Percentiles rank a stretch among this genome's conserved stretches.
Evolutionary conservation across 1,140 invertebrate genomes (phyloP).

Genomic region (Pachypsylla venusta): DNA sequence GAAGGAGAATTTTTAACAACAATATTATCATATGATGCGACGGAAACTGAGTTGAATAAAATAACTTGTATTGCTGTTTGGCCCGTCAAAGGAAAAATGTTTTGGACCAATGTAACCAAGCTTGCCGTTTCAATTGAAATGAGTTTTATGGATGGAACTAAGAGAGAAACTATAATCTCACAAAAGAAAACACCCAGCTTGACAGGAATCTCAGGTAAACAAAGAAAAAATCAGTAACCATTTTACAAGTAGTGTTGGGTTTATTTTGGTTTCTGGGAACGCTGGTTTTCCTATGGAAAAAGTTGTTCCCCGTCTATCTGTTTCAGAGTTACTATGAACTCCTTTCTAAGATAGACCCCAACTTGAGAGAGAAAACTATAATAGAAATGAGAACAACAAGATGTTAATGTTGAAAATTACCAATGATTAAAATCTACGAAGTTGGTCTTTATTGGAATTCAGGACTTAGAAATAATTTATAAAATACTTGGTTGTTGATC

Average conservation of each 20-base stretch:
- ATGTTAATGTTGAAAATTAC: too few relatives aligned
- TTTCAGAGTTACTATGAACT: too few relatives aligned
- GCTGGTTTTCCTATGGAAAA: too few relatives aligned
- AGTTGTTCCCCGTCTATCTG: too few relatives aligned
- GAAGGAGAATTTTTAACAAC: conserved; percentile 51
- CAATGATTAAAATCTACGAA: too few relatives aligned
- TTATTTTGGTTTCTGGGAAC: too few relatives aligned
- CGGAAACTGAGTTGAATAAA: conserved; percentile 17
- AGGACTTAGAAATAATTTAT: too few relatives aligned
- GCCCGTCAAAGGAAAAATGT: conserved; percentile 42
- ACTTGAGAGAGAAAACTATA: too few relatives aligned
- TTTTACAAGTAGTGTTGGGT: not conserved
- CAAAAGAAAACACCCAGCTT: conserved; percentile 13
- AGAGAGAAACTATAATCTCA: conserved; percentile 31
- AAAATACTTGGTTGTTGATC: too few relatives aligned
- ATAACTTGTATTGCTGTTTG: conserved; percentile 40
- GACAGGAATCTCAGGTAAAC: conserved; percentile 16
- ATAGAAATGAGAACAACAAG: too few relatives aligned
- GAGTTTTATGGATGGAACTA: conserved; percentile 50
- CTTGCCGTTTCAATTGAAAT: conserved; percentile 39
- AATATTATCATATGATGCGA: conserved; percentile 19
- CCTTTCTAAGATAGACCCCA: too few relatives aligned
- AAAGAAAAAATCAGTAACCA: not conserved
- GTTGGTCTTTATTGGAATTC: too few relatives aligned
- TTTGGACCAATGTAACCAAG: conserved; percentile 37